Evolutionary conservation across 1,140 invertebrate species (phyloP).

Genomic region (Drosophila neocordata): DNA sequence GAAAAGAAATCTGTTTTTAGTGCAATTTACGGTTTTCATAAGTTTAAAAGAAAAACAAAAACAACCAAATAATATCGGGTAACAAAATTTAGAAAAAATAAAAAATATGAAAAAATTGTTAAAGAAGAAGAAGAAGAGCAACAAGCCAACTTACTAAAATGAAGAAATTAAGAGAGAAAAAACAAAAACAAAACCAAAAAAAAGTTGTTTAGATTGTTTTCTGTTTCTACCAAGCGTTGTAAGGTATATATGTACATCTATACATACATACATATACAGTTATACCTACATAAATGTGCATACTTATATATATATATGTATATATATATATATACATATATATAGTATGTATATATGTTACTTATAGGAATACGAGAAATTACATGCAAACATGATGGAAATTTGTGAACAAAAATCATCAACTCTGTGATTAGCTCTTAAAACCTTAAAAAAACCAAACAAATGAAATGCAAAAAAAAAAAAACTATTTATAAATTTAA

Average conservation of each 20-base stretch:
- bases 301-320: slow-evolving; percentile 37
- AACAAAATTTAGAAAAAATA: slow-evolving; percentile 25
- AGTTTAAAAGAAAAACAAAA: slow-evolving; percentile 53
- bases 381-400: slow-evolving; percentile 66
- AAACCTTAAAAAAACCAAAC: slow-evolving; percentile 54
- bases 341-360: slow-evolving; percentile 27
- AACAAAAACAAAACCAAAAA: slow-evolving; percentile 1
- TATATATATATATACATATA: slow-evolving; percentile 23
- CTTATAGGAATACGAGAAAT: slow-evolving; percentile 53
- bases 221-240: slow-evolving; percentile 45
- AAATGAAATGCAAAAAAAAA: slow-evolving; percentile 8
- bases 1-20: slow-evolving; percentile 67
- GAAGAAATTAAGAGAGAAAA: slow-evolving; percentile 15
- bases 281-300: slow-evolving; percentile 25
- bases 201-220: slow-evolving; percentile 64
- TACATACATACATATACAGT: slow-evolving; percentile 48
- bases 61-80: slow-evolving; percentile 38
- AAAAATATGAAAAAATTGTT: slow-evolving; percentile 1
- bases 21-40: slow-evolving; percentile 81
- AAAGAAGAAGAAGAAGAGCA: neutral
- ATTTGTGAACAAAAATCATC: slow-evolving; percentile 80
- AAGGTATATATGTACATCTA: slow-evolving; percentile 27
- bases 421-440: slow-evolving; percentile 82
- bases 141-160: neutral
- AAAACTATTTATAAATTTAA: slow-evolving; percentile 13